A percentile compares a stretch with the other conserved stretches of the same genome.
These are phyloP conservation scores for Dendrocincla tyrannina DNA, from an alignment of 2,797 vertebrate genomes.

Conservation along the genomic window DNA sequence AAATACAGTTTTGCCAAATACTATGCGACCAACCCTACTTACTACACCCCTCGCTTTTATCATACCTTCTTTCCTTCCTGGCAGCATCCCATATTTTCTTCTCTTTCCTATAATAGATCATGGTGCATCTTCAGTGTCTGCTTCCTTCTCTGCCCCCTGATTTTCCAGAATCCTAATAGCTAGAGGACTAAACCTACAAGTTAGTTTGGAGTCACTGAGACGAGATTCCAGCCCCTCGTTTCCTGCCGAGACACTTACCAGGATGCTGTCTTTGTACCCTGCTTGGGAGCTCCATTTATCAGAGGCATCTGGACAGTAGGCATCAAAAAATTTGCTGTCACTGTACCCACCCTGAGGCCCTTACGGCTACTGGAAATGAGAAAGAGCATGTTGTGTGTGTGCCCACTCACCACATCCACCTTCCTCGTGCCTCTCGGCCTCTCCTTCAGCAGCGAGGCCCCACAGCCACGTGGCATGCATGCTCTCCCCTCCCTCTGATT, in stretches of 20 bases:
- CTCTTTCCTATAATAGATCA: constrained; percentile 71
- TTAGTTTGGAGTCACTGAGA: constrained; percentile 45
- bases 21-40: constrained; percentile 65
- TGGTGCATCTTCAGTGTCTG: constrained; percentile 64
- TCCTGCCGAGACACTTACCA: constrained; percentile 54
- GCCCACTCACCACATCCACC: neutral
- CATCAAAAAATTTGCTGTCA: constrained; percentile 53
- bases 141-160: constrained; percentile 61
- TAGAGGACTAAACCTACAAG: constrained; percentile 68
- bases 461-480: neutral
- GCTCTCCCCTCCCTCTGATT: neutral
- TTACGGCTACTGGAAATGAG: constrained; percentile 33
- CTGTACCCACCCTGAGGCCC: constrained; percentile 52
- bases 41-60: constrained; percentile 67
- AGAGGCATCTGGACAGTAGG: constrained; percentile 43
- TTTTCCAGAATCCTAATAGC: constrained; percentile 64
- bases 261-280: constrained; percentile 58
- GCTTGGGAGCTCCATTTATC: constrained; percentile 46
- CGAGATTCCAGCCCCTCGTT: constrained; percentile 6
- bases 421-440: neutral
- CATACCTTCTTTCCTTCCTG: constrained; percentile 63
- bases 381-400: neutral
- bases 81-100: constrained; percentile 72
- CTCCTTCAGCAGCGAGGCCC: neutral
- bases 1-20: constrained; percentile 66